Conservation (phyloP, 2,888 invertebrate genomes). For the Synanthedon tipuliformis region DNA sequence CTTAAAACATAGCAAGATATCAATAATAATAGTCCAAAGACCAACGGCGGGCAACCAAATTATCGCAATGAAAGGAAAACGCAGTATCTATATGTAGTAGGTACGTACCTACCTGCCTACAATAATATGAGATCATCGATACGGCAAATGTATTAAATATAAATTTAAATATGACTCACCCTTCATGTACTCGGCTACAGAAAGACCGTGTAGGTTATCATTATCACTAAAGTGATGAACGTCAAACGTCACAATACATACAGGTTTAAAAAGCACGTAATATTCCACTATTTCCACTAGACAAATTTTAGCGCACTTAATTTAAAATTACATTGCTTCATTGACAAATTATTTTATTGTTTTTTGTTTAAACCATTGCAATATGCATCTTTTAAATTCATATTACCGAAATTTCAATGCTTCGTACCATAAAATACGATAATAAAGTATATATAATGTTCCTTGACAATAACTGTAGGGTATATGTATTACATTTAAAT, state of each 20-base stretch:
- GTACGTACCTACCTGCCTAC: slow-evolving; percentile 15
- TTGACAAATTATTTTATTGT: too few species aligned
- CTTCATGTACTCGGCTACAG: slow-evolving; percentile 51
- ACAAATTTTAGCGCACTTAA: neutral
- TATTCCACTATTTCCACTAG: neutral
- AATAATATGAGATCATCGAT: slow-evolving; percentile 65
- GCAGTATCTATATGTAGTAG: neutral
- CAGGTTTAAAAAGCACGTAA: neutral
- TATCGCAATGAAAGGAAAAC: neutral
- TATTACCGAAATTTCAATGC: too few species aligned
- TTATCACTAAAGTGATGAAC: slow-evolving; percentile 42
- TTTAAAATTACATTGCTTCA: too few species aligned
- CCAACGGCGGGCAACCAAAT: neutral
- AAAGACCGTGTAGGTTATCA: slow-evolving; percentile 65
- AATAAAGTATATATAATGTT: too few species aligned
- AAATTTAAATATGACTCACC: slow-evolving; percentile 72
- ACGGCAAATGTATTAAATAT: slow-evolving; percentile 67
- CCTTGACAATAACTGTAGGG: too few species aligned
- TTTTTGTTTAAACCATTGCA: too few species aligned
- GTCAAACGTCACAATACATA: slow-evolving; percentile 29
- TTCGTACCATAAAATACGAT: too few species aligned
- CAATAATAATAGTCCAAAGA: neutral
- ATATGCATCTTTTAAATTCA: too few species aligned
- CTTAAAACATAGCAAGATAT: too few species aligned
- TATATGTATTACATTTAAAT: too few species aligned